phyloP scores from a whole-genome alignment of 2,113 vertebrate species.

The Clarias magur region DNA sequence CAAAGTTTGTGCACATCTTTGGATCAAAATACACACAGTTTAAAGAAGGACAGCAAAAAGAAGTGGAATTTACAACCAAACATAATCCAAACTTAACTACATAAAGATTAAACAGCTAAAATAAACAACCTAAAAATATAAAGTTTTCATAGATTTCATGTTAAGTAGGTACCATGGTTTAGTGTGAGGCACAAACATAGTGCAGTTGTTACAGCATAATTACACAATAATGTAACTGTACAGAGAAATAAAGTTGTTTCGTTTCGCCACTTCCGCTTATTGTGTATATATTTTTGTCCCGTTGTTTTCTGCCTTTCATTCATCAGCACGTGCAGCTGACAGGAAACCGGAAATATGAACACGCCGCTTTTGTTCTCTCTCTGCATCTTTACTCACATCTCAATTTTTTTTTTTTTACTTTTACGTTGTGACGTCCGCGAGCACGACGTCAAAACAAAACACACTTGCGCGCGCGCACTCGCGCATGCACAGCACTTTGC shows the following conservation, averaged over 20 bases:
- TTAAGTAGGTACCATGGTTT: background rate
- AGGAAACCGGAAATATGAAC: conserved; percentile 24
- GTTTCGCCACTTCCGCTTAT: background rate
- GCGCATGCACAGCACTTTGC: background rate
- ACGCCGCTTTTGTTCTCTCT: background rate
- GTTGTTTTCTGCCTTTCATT: background rate
- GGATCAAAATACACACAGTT: background rate
- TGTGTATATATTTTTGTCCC: background rate
- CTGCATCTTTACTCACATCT: background rate
- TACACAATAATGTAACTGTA: background rate
- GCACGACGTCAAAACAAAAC: background rate
- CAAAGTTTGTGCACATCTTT: too few relatives aligned
- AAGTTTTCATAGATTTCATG: background rate
- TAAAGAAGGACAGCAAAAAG: background rate
- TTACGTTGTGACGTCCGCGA: background rate
- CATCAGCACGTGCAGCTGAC: conserved; percentile 15
- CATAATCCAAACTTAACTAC: background rate
- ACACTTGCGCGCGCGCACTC: background rate
- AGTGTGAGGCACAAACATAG: background rate
- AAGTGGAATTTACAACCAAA: background rate
- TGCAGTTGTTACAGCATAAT: background rate
- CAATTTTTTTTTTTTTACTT: background rate
- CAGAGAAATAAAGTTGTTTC: background rate
- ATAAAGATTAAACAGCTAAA: background rate
- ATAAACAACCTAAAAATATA: background rate